phyloP scores from a whole-genome alignment of 2,888 invertebrate species.

The Oxyteleia sp. region DNA sequence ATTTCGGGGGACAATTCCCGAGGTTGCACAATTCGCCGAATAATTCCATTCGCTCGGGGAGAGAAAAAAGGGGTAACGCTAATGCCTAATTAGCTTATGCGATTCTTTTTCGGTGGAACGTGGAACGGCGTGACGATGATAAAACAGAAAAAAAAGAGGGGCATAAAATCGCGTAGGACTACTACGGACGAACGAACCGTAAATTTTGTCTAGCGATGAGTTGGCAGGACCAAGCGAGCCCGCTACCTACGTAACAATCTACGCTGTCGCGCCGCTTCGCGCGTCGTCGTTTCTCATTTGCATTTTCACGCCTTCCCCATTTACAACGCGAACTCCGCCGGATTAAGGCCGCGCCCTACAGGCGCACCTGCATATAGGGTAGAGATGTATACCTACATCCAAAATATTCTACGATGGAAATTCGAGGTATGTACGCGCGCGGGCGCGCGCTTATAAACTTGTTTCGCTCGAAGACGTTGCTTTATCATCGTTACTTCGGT shows the following conservation, averaged over 20 bases:
- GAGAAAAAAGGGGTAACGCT: conserved; percentile 44
- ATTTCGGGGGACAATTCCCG: neutral
- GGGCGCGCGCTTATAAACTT: conserved; percentile 54
- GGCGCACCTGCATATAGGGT: conserved; percentile 59
- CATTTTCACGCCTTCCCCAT: conserved; percentile 81
- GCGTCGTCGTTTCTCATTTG: conserved; percentile 77
- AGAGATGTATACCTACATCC: conserved; percentile 66
- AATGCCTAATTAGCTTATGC: conserved; percentile 60
- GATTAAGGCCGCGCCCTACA: conserved; percentile 76
- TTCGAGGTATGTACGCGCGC: conserved; percentile 56
- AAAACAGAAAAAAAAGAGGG: conserved; percentile 63
- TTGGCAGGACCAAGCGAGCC: conserved; percentile 29
- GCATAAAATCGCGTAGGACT: conserved; percentile 64
- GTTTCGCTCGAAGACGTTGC: conserved; percentile 51
- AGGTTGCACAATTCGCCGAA: conserved; percentile 14
- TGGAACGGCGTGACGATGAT: conserved; percentile 42
- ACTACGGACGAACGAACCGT: conserved; percentile 66
- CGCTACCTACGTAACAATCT: conserved; percentile 60
- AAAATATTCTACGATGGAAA: conserved; percentile 69
- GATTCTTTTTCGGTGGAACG: conserved; percentile 53
- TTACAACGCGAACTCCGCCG: conserved; percentile 74
- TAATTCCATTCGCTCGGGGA: conserved; percentile 15
- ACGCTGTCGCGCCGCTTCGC: conserved; percentile 63
- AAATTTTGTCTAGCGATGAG: conserved; percentile 73
- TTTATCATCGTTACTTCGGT: conserved; percentile 48